Evolutionary conservation across 2,113 vertebrate species (phyloP).

Genomic region (Protobothrops mucrosquamatus): DNA sequence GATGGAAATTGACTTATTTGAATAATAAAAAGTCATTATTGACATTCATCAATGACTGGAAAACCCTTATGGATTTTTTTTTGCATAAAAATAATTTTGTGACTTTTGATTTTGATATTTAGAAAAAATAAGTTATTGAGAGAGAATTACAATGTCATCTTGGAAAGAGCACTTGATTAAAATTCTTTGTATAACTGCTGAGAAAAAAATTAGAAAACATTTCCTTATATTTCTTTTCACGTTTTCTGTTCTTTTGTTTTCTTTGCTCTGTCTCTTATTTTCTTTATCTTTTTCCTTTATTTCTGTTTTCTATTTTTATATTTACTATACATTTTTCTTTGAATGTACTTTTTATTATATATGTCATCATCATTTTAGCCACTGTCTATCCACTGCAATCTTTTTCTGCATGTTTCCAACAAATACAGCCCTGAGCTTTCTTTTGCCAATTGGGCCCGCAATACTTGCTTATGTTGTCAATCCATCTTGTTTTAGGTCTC

Average conservation of each 20-base stretch:
- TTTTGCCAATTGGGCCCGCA: too few relatives aligned
- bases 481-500: too few relatives aligned
- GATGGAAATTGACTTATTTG: neutral
- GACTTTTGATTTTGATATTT: neutral
- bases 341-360: neutral
- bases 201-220: neutral
- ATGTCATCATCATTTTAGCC: neutral
- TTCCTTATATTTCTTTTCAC: neutral
- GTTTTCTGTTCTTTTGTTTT: neutral
- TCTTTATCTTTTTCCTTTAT: neutral
- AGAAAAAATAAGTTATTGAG: neutral
- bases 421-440: too few relatives aligned
- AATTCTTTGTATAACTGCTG: neutral
- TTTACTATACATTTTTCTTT: neutral
- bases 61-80: neutral
- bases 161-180: neutral
- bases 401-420: too few relatives aligned
- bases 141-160: neutral
- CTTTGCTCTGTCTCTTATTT: neutral
- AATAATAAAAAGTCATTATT: neutral
- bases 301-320: neutral
- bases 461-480: too few relatives aligned
- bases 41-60: too few relatives aligned
- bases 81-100: neutral
- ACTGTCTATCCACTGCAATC: too few relatives aligned